Evolutionary conservation across 2,888 invertebrate genomes (phyloP), one percentile per base, ranked within the genome.

Genomic region (Pterostichus madidus): DNA sequence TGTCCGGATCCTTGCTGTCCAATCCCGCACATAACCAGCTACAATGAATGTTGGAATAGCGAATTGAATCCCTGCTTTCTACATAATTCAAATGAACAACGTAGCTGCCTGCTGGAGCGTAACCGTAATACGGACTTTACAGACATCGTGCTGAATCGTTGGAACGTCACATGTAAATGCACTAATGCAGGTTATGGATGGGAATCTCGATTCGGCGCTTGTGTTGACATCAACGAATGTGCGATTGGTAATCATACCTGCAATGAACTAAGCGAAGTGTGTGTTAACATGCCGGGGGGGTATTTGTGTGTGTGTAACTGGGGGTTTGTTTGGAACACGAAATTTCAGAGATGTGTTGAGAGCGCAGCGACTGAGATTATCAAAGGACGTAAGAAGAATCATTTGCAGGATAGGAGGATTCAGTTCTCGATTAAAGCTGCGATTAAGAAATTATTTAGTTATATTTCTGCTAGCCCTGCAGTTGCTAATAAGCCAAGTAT

Each of bases 1-100:
- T 94, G 94, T 87, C 94, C 94, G 6, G 93, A 94, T 87, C 92
- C 92, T 6, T 94, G 94, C 86, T 94, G 94, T 86, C 91, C 92
- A 15, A 86, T 90, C 82, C 92, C 90, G 85, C 91, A 91, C 85
- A 86, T 92, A 10, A 85, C 87, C 17, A 86, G 88, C 17, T 85
- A 87, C 81, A 87, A 87, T 8, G 88, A 91, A 71, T 94, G 93
- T 86, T 88, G 89, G 86, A 87, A 90, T 46, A 88, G 87, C 78
- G 85, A 85, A 53, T 86, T 85, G 15, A 93, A 93, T 89, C 93
- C 93, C 11, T 93, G 93, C 87, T 91, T 89, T 31, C 31, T 59
- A 86, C 85, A 88, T 85, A 91, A 91, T 84, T 86, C 85, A 8
- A 85, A 85, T 77, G 88, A 88, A 73, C 84, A 87, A 61, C 87